These are phyloP conservation scores for Bombylius discolor DNA, from an alignment of 2,888 invertebrate genomes.

Conservation along the genomic window DNA sequence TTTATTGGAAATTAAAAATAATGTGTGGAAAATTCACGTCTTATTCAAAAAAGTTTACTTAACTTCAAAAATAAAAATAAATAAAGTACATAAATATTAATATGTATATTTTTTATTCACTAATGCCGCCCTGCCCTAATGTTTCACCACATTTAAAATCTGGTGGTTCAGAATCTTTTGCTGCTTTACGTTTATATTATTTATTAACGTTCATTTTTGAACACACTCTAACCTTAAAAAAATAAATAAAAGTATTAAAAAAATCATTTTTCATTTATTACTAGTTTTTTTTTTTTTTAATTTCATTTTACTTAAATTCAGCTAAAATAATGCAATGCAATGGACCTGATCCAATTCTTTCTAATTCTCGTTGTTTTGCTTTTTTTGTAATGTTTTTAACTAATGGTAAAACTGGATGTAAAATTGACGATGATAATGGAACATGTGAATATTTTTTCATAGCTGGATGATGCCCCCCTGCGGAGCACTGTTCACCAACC, in stretches of 20 bases:
- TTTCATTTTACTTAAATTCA: slow-evolving; percentile 61
- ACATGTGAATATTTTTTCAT: slow-evolving; percentile 81
- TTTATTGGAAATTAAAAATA: no score
- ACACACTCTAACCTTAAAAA: slow-evolving; percentile 78
- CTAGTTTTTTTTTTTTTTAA: no score
- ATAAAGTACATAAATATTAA: no score
- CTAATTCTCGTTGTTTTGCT: slow-evolving; percentile 83
- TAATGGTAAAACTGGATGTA: slow-evolving; percentile 73
- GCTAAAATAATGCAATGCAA: slow-evolving; percentile 93
- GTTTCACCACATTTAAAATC: slow-evolving; percentile 80
- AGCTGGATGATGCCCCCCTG: slow-evolving; percentile 86
- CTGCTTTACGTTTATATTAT: slow-evolving; percentile 93
- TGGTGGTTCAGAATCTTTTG: slow-evolving; percentile 78
- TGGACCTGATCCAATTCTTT: slow-evolving; percentile 91
- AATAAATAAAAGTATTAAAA: background rate
- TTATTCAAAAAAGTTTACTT: no score
- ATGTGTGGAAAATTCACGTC: no score
- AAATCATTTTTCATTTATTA: background rate
- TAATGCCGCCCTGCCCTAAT: no score
- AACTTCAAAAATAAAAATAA: no score
- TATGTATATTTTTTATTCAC: no score
- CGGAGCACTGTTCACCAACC: no score
- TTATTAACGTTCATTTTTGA: slow-evolving; percentile 96
- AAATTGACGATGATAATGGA: slow-evolving; percentile 53
- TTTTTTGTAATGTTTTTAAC: slow-evolving; percentile 86